Evolutionary conservation across 2,113 vertebrate genomes (phyloP), one percentile per base, ranked within the genome.

Genomic region (Formicarius rufipectus): DNA sequence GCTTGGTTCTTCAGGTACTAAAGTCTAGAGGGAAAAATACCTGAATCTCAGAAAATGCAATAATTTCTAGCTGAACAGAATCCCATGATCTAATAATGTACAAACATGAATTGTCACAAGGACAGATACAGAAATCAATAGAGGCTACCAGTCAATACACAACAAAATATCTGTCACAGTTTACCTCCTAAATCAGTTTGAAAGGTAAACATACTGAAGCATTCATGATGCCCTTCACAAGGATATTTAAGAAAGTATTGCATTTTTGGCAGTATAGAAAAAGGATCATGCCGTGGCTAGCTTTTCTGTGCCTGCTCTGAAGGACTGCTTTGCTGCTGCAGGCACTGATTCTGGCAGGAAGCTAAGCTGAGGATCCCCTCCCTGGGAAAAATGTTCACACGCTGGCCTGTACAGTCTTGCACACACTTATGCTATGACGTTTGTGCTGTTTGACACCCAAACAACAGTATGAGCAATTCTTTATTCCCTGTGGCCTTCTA

Each of bases 351-450:
- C n/a, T 62, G 45, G 47, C 62, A 74, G 24, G 37, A 27, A 72
- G 12, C 0, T 0, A 44, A 30, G n/a, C 8, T 66, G 33, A 77
- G 25, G 9, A 53, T 53, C 8, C 17, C 5, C 25, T 83, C 8
- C 24, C 25, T 33, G 8, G 56, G 22, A 69, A 74, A 72, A 84
- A 31, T 16, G 18, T 5, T 27, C 14, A 35, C 6, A 2, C 1
- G 0, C 8, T 40, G 63, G 18, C 10, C 39, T 88, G 39, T 15
- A 30, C 11, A 47, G 28, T 7, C 49, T 58, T 40, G 13, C 56
- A 55, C 16, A 50, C 17, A 10, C 20, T 50, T 23, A 40, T 5
- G 7, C 5, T 8, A 2, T 30, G 40, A 33, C 31, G 28, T 77
- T 40, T 33, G 22, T 67, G 50, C 18, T 56, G 3, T 5, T n/a